Evolutionary conservation across 2,888 invertebrate genomes (phyloP), one percentile per base, ranked within the genome.

Genomic region (Limenitis camilla): DNA sequence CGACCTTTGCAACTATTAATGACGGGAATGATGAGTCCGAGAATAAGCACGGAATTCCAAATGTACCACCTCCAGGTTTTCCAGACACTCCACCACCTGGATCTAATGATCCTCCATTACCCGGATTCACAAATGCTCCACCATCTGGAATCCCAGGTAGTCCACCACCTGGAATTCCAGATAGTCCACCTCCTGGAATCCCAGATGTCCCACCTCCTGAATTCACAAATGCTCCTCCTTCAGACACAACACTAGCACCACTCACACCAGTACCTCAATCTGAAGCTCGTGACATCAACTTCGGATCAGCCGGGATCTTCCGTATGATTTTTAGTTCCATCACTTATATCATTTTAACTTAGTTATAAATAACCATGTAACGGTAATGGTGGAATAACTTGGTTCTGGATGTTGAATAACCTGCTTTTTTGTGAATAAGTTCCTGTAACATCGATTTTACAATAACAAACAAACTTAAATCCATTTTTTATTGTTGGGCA

Each of bases 191-290:
- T 7, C 5, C 30, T 42, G 42, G 32, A 8, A 32, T 42, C n/a
- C 42, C 42, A 1, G 32, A 27, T n/a, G 42, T 6, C 8, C 32
- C 42, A 19, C 42, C 42, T 10, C 31, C 33, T 33, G 9, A 33
- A 33, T 33, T 7, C 8, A 33, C 33, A 33, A 33, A 33, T 8
- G 7, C 9, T 33, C 8, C n/a, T 5, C 40, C 7, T 38, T 30
- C 7, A 38, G 38, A 8, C 30, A 52, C 55, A 11, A 58, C 51
- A n/a, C 57, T 65, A 0, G 58, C 65, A 5, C 53, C 53, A 4
- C 39, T 72, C 10, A 71, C 71, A 1, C 72, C 73, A 6, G 71
- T 69, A 5, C 71, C 71, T 2, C 49, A 58, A 2, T 61, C 65
- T 0, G 68, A 61, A 38, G 55, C 62, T 5, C 66, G 67, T 31